Conservation (phyloP, 2,113 vertebrate genomes). For the Cyphomyrus plagiostoma region DNA sequence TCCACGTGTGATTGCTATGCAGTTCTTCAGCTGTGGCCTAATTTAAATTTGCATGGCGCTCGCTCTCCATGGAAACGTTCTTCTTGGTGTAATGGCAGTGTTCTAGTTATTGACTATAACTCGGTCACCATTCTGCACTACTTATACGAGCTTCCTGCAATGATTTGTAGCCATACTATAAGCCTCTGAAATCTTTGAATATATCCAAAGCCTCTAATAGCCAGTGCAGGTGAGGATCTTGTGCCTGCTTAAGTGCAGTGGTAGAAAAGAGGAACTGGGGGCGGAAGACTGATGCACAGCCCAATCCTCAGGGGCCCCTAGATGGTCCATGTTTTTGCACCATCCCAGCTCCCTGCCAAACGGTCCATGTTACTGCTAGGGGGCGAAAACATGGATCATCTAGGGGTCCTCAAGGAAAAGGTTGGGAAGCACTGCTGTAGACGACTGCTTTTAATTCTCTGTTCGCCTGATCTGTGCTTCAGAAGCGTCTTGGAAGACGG, state of each 20-base stretch:
- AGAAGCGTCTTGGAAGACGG: slow-evolving; percentile 81
- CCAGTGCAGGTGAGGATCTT: background rate
- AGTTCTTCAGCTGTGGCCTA: background rate
- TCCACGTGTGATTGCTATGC: background rate
- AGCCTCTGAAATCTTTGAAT: background rate
- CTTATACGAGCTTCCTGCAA: background rate
- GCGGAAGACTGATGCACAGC: background rate
- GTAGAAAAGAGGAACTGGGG: background rate
- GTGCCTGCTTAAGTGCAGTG: background rate
- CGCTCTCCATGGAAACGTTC: background rate
- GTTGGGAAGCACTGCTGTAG: background rate
- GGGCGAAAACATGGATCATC: background rate
- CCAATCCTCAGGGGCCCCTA: background rate
- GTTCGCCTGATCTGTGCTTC: slow-evolving; percentile 27
- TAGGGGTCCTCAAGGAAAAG: background rate
- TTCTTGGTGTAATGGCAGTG: background rate
- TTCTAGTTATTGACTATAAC: background rate
- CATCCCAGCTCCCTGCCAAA: background rate
- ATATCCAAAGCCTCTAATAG: background rate
- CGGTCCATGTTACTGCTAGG: background rate
- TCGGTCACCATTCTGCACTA: background rate
- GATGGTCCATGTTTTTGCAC: background rate
- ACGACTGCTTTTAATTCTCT: background rate
- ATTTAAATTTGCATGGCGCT: background rate
- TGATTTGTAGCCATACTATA: background rate